phyloP scores from a whole-genome alignment of 1,140 invertebrate species.

The Papilio polytes region DNA sequence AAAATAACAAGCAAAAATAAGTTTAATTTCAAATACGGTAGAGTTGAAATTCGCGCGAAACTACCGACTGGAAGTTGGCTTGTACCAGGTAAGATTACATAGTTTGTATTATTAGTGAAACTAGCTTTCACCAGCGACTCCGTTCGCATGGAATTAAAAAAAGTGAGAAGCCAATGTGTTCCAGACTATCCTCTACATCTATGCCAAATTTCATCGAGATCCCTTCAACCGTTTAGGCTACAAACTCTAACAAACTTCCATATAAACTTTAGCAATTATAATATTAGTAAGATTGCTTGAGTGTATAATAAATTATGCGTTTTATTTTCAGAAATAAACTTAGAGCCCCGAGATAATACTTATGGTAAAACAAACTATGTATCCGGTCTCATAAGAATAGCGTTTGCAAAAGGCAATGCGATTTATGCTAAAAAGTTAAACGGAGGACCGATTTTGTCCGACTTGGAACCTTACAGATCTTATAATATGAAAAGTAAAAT shows the following conservation, averaged over 20 bases:
- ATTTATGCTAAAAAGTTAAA: slow-evolving; percentile 70
- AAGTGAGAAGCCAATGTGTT: too few species aligned
- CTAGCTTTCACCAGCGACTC: too few species aligned
- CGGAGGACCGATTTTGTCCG: slow-evolving; percentile 70
- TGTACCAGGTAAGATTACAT: slow-evolving; percentile 84
- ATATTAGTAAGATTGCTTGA: too few species aligned
- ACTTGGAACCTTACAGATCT: slow-evolving; percentile 68
- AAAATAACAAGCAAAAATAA: slow-evolving; percentile 85
- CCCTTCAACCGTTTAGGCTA: too few species aligned
- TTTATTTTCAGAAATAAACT: slow-evolving; percentile 43
- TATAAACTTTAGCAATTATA: too few species aligned
- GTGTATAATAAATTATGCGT: too few species aligned
- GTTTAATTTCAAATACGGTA: slow-evolving; percentile 88
- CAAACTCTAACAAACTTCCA: too few species aligned
- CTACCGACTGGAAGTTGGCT: slow-evolving; percentile 90
- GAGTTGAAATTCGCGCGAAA: slow-evolving; percentile 88
- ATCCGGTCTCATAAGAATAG: slow-evolving; percentile 42
- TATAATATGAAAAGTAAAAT: slow-evolving; percentile 42
- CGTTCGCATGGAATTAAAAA: too few species aligned
- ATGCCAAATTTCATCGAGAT: too few species aligned
- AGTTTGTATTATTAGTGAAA: too few species aligned
- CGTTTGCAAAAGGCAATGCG: slow-evolving; percentile 40
- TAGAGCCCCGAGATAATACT: slow-evolving; percentile 38
- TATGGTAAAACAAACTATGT: slow-evolving; percentile 41
- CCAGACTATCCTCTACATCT: too few species aligned